Base-by-base conservation (phyloP, 2,888 invertebrate genomes). In the Uloborus plumipes region DNA sequence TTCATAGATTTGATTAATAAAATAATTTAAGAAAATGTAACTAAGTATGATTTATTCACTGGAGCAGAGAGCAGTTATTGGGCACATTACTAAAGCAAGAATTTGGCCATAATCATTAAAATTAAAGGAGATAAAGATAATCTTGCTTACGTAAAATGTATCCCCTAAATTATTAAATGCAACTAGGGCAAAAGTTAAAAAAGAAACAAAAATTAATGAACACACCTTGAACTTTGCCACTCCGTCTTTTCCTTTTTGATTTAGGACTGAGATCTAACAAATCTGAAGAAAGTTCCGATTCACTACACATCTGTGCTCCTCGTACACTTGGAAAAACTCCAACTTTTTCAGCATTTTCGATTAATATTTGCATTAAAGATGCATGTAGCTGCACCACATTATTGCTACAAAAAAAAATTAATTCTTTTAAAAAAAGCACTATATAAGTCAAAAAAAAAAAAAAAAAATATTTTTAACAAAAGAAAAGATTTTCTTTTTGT, bases 201-300 rank as follows among this genome's bases (percentile, higher is more conserved):
- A 65, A 39, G 15, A 9, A n/a, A 47, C 16, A n/a, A 67, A 22
- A 15, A 67, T 22, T 15, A 59, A 55, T 14, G 47, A 51, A 88
- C 91, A 91, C 91, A 94, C 95, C 92, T 90, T 95, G 95, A 86
- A 95, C 91, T 86, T 95, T 95, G 86, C 95, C 95, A 91, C 95
- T 95, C 87, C 94, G 91, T 88, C 95, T 91, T 89, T 95, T 94
- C 89, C 94, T 95, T 88, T 93, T 93, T 87, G 91, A 91, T 86
- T 92, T 92, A 79, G 91, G 90, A 84, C 90, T 85, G 90, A 89
- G 4, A 89, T 85, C 72, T 84, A 84, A 50, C 53, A 87, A 86
- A 58, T 76, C 85, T 83, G 87, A 86, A 76, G 87, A 88, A 53
- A 86, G 86, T 20, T 84, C 88, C 14, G 87, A 84, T 53, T 88